These are phyloP conservation scores for Diacarnus erythraeanus DNA, from an alignment of 37 sponge, comb jelly and placozoan species.

Conservation along the genomic window DNA sequence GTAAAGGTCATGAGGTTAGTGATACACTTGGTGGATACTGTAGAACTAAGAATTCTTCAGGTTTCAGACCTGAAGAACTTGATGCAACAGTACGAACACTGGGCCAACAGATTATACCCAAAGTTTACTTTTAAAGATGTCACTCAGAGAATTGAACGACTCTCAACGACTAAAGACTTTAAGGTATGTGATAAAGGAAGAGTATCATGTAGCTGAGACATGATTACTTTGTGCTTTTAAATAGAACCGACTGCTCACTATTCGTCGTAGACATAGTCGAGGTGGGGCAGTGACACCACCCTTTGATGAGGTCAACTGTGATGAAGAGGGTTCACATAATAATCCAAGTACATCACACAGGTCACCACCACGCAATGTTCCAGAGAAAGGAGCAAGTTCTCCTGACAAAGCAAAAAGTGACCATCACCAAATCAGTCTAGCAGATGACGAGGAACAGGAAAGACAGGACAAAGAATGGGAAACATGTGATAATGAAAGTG, in stretches of 20 bases:
- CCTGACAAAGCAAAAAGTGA: too few relatives aligned
- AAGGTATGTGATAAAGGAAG: slow-evolving; percentile 45
- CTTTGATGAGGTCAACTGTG: slow-evolving; percentile 9
- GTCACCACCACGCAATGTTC: neutral
- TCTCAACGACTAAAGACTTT: slow-evolving; percentile 68
- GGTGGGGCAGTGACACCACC: slow-evolving; percentile 34
- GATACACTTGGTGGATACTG: too few relatives aligned
- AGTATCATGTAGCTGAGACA: neutral
- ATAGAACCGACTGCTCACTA: slow-evolving; percentile 22
- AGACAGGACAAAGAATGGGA: neutral
- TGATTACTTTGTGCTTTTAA: neutral
- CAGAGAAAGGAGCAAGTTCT: too few relatives aligned
- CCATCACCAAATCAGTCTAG: too few relatives aligned
- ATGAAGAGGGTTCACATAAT: slow-evolving; percentile 7
- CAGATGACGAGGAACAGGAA: neutral
- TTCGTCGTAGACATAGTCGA: slow-evolving; percentile 17
- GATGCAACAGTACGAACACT: slow-evolving; percentile 79
- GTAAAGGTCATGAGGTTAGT: slow-evolving; percentile 81
- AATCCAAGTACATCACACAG: too few relatives aligned
- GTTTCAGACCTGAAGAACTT: slow-evolving; percentile 68
- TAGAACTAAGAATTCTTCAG: too few relatives aligned
- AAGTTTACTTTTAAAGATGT: slow-evolving; percentile 74
- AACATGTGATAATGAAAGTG: neutral
- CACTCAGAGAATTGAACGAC: slow-evolving; percentile 58
- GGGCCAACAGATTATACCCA: slow-evolving; percentile 85